These are phyloP conservation scores for Galendromus occidentalis DNA, from an alignment of 1,140 invertebrate genomes.

Conservation along the genomic window DNA sequence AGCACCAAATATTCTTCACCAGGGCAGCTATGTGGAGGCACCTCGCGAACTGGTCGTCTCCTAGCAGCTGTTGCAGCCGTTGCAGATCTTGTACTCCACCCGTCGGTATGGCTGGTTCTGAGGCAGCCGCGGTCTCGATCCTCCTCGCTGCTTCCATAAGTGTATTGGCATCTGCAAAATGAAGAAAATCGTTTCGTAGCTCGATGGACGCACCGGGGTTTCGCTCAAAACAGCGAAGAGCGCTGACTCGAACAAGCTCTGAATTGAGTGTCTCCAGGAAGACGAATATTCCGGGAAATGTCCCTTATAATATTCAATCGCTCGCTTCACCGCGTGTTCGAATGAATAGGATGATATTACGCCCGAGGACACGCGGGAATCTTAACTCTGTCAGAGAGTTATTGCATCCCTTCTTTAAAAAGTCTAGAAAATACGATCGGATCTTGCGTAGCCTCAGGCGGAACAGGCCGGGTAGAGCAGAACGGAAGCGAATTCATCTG, in stretches of 20 bases:
- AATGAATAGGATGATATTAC: too few relatives aligned
- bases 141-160: neutral
- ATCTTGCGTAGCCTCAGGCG: too few relatives aligned
- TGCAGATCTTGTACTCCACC: neutral
- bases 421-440: too few relatives aligned
- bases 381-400: too few relatives aligned
- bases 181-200: neutral
- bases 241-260: neutral
- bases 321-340: too few relatives aligned
- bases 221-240: neutral
- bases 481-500: too few relatives aligned
- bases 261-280: too few relatives aligned
- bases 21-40: slow-evolving; percentile 4
- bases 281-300: too few relatives aligned
- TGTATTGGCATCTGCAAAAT: neutral
- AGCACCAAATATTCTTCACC: slow-evolving; percentile 11
- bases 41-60: slow-evolving; percentile 4
- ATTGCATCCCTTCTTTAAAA: too few relatives aligned
- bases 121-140: neutral
- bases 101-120: neutral
- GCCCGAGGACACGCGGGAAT: too few relatives aligned
- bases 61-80: neutral
- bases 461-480: too few relatives aligned
- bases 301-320: neutral
- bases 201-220: neutral